A percentile compares a stretch with the other conserved stretches of the same genome.
phyloP scores from a whole-genome alignment of 2,797 vertebrate genomes.

The Hyperoplus immaculatus region DNA sequence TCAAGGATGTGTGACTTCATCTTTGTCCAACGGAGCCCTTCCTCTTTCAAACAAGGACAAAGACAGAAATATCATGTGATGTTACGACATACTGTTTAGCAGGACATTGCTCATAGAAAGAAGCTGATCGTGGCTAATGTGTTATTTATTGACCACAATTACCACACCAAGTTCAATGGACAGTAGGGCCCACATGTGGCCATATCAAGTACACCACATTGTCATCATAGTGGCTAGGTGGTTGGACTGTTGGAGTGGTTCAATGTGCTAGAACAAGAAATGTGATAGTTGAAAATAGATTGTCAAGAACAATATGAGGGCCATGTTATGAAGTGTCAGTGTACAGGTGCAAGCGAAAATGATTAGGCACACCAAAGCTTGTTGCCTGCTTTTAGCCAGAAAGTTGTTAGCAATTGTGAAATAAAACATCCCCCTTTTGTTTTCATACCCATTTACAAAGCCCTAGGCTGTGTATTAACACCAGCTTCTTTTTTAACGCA shows the following conservation, averaged over 20 bases:
- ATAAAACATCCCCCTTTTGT: conserved; percentile 41
- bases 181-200: neutral
- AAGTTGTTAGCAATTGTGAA: conserved; percentile 20
- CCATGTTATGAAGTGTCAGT: conserved; percentile 55
- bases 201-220: neutral
- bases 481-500: too few species aligned
- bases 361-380: conserved; percentile 59
- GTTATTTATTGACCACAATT: neutral
- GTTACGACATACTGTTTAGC: neutral
- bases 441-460: conserved; percentile 26
- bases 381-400: conserved; percentile 41
- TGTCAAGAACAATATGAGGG: conserved; percentile 55
- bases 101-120: neutral
- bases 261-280: conserved; percentile 50
- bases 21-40: neutral
- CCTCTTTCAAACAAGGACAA: neutral
- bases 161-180: neutral
- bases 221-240: conserved; percentile 1
- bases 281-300: conserved; percentile 66
- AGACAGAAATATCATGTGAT: neutral
- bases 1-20: neutral
- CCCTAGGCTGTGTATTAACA: neutral
- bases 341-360: conserved; percentile 16
- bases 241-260: conserved; percentile 25
- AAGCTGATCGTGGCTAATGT: neutral